Percentiles rank a stretch among this genome's conserved stretches.
Conservation (phyloP, 2,797 vertebrate species). For the Hafferia zeledoni region DNA sequence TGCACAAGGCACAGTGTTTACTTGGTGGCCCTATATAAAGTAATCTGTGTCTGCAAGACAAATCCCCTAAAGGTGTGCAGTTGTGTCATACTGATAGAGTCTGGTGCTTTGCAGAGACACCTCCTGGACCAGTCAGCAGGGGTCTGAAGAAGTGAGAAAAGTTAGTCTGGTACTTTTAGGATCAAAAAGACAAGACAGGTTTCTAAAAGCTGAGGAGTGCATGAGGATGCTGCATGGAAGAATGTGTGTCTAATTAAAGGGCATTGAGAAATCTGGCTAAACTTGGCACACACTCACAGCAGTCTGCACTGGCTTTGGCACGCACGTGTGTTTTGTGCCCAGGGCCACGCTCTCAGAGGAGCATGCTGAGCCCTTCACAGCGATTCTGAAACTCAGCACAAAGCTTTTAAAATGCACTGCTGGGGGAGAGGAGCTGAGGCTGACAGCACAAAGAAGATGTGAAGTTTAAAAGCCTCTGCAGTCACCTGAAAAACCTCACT, state of each 20-base stretch:
- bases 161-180: neutral
- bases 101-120: neutral
- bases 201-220: neutral
- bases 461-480: neutral
- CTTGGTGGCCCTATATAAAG: neutral
- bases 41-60: neutral
- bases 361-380: neutral
- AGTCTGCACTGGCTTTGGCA: neutral
- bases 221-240: neutral
- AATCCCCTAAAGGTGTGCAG: neutral
- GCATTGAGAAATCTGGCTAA: neutral
- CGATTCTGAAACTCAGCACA: neutral
- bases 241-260: neutral
- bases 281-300: fast-evolving
- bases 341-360: neutral
- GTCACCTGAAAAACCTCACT: neutral
- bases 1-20: neutral
- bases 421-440: neutral
- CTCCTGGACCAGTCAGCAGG: neutral
- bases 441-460: neutral
- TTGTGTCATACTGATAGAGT: neutral
- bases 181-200: neutral
- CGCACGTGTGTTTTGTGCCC: fast-evolving
- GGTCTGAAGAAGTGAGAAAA: neutral
- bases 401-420: neutral